Evolutionary conservation across 2,797 vertebrate species (phyloP).

Genomic region (Diplodus sargus): DNA sequence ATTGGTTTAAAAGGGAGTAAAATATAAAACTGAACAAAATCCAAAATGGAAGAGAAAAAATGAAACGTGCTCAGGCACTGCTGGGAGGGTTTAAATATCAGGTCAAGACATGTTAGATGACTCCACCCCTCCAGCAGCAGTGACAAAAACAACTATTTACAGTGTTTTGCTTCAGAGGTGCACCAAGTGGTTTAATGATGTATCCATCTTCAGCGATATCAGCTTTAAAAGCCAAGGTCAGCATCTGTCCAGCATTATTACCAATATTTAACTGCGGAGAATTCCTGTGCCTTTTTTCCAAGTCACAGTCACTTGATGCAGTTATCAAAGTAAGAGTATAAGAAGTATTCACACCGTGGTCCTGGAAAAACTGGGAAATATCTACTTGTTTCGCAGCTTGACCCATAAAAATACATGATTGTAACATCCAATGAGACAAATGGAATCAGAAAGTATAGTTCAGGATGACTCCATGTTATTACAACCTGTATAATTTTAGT

Average conservation of each 20-base stretch:
- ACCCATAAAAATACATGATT: background rate
- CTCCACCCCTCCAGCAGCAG: background rate
- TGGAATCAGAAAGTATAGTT: background rate
- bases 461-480: background rate
- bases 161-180: constrained; percentile 15
- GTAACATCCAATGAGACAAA: background rate
- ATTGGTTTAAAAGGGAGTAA: constrained; percentile 29
- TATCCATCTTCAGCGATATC: background rate
- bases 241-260: background rate
- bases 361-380: background rate
- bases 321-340: background rate
- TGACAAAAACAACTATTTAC: constrained; percentile 52
- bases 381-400: background rate
- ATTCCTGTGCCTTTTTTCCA: background rate
- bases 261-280: background rate
- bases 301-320: background rate
- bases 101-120: background rate
- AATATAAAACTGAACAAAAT: constrained; percentile 3
- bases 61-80: constrained; percentile 10
- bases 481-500: background rate
- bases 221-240: background rate
- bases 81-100: constrained; percentile 5
- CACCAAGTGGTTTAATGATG: background rate
- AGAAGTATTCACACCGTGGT: background rate
- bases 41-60: background rate